Percentiles rank a stretch among this genome's conserved stretches.
These are phyloP conservation scores for Thamnophis elegans DNA, from an alignment of 2,797 vertebrate genomes.

Conservation along the genomic window DNA sequence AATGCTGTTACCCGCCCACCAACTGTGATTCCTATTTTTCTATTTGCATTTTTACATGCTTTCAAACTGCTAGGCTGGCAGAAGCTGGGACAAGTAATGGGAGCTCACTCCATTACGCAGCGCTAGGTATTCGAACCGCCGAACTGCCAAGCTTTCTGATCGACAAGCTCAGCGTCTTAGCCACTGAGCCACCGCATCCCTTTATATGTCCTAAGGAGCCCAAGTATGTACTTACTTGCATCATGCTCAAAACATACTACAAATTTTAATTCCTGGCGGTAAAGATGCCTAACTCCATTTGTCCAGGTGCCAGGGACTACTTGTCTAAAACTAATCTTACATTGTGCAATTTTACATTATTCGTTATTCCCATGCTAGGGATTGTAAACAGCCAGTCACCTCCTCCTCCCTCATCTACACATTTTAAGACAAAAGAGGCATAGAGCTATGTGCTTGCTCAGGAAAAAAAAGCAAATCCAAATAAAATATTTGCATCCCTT, in stretches of 20 bases:
- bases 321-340: background rate
- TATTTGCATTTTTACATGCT: too few relatives aligned
- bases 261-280: background rate
- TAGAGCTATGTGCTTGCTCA: background rate
- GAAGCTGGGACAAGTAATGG: too few relatives aligned
- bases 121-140: too few relatives aligned
- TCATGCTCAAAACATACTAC: background rate
- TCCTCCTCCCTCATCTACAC: background rate
- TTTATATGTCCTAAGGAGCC: background rate
- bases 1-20: too few relatives aligned
- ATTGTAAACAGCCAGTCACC: background rate
- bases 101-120: too few relatives aligned
- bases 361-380: background rate
- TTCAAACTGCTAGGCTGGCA: too few relatives aligned
- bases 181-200: too few relatives aligned
- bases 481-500: background rate
- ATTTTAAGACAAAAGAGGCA: background rate
- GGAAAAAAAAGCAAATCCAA: background rate
- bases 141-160: too few relatives aligned
- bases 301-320: background rate
- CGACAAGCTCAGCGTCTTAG: too few relatives aligned
- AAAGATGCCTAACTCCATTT: background rate
- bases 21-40: too few relatives aligned
- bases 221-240: background rate
- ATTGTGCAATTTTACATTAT: background rate